Evolutionary conservation across 2,113 vertebrate genomes (phyloP).

Genomic region (Lophotis ruficrista): DNA sequence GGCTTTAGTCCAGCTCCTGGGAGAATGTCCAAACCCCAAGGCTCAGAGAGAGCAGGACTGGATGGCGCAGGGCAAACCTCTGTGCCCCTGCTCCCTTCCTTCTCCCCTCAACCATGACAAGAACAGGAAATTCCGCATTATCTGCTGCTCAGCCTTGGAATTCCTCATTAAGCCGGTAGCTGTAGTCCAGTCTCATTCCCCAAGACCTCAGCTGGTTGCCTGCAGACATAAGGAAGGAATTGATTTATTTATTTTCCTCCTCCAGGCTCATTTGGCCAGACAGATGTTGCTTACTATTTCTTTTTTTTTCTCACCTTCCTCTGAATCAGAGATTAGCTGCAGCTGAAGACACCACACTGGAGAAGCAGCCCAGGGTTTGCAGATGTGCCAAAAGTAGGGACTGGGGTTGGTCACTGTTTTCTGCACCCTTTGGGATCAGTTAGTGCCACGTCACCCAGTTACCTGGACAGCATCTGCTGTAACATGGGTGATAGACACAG

Average conservation of each 20-base stretch:
- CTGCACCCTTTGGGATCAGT: neutral
- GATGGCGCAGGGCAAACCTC: neutral
- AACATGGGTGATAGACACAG: accelerated
- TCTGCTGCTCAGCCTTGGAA: neutral
- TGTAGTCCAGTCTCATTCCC: neutral
- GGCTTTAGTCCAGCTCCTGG: neutral
- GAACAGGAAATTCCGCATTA: constrained; percentile 6
- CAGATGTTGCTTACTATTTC: neutral
- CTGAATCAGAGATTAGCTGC: neutral
- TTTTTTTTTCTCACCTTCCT: neutral
- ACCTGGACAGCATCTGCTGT: neutral
- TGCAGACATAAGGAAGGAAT: constrained; percentile 33
- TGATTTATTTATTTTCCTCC: neutral
- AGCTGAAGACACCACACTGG: neutral
- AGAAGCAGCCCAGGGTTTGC: neutral
- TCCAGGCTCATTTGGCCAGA: neutral
- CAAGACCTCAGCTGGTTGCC: neutral
- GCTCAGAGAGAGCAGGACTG: neutral
- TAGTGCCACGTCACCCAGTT: neutral
- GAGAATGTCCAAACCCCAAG: neutral
- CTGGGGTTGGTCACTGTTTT: neutral
- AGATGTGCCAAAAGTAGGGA: neutral
- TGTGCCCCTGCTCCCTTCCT: neutral
- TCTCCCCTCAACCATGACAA: neutral
- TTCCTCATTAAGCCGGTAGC: neutral